phyloP scores from a whole-genome alignment of 2,888 invertebrate genomes.

The Drosophila sordidapex region DNA sequence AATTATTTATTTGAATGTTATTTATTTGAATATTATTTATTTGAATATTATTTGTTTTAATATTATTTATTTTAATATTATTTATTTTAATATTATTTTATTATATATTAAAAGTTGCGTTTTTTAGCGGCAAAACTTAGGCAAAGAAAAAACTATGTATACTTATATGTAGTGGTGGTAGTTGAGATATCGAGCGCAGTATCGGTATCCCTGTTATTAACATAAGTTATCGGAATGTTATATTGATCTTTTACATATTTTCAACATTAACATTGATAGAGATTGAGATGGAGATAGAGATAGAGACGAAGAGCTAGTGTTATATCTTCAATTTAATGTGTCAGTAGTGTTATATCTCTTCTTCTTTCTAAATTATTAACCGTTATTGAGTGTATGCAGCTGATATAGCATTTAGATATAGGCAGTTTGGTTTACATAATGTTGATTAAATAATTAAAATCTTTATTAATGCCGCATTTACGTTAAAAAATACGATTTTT shows the following conservation, averaged over 20 bases:
- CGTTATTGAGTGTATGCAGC: background rate
- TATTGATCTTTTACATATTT: too few relatives aligned
- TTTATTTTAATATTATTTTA: background rate
- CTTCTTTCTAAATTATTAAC: background rate
- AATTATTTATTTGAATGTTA: background rate
- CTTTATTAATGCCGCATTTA: background rate
- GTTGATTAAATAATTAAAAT: background rate
- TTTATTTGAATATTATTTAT: too few relatives aligned
- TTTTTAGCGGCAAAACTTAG: too few relatives aligned
- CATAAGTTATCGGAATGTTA: too few relatives aligned
- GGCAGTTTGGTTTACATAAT: background rate
- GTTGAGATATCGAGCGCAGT: too few relatives aligned
- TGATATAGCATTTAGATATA: background rate
- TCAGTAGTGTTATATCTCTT: background rate
- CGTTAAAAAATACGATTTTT: background rate
- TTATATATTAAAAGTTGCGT: too few relatives aligned
- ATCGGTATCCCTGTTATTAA: too few relatives aligned
- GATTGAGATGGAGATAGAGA: rapidly evolving
- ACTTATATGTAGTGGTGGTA: too few relatives aligned
- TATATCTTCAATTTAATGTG: background rate
- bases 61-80: background rate
- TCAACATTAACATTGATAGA: too few relatives aligned
- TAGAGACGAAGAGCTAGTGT: too few relatives aligned
- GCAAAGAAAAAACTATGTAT: too few relatives aligned
- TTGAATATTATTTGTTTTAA: background rate